A percentile compares a stretch with the other conserved stretches of the same genome.
Conservation (phyloP, 1,140 invertebrate species). For the Caenorhabditis inopinata region DNA sequence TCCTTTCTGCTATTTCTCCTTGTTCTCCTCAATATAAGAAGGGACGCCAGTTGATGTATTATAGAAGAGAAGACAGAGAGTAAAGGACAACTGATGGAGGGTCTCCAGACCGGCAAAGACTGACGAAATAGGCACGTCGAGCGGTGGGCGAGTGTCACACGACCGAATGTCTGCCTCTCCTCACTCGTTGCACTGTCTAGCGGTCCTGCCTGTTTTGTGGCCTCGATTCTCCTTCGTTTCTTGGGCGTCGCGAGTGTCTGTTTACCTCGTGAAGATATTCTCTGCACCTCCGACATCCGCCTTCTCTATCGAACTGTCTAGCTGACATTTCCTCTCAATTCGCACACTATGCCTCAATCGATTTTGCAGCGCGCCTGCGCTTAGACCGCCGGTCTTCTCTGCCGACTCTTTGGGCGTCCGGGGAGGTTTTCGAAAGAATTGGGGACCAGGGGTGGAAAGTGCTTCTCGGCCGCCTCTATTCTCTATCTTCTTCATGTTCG, state of each 20-base stretch:
- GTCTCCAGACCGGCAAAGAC: constrained; percentile 24
- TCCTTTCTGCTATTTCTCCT: background rate
- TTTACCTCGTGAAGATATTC: background rate
- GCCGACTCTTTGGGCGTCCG: background rate
- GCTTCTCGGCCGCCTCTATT: background rate
- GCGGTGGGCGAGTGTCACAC: constrained; percentile 11
- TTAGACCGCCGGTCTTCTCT: background rate
- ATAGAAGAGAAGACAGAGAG: too few relatives aligned
- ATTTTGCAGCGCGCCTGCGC: constrained; percentile 1
- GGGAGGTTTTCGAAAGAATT: background rate
- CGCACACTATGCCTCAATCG: background rate
- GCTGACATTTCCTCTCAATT: background rate
- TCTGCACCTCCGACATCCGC: background rate
- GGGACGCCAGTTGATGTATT: background rate
- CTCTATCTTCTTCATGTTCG: background rate
- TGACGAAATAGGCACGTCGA: background rate
- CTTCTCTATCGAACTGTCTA: background rate
- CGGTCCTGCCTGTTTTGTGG: background rate
- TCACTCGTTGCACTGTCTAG: background rate
- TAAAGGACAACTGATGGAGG: background rate
- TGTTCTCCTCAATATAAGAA: background rate
- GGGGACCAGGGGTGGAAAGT: constrained; percentile 20
- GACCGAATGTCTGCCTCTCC: constrained; percentile 8
- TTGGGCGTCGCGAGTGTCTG: constrained; percentile 1
- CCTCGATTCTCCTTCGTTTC: background rate